Evolutionary conservation across 2,888 invertebrate genomes (phyloP).

Genomic region (Notocelia uddmanniana): DNA sequence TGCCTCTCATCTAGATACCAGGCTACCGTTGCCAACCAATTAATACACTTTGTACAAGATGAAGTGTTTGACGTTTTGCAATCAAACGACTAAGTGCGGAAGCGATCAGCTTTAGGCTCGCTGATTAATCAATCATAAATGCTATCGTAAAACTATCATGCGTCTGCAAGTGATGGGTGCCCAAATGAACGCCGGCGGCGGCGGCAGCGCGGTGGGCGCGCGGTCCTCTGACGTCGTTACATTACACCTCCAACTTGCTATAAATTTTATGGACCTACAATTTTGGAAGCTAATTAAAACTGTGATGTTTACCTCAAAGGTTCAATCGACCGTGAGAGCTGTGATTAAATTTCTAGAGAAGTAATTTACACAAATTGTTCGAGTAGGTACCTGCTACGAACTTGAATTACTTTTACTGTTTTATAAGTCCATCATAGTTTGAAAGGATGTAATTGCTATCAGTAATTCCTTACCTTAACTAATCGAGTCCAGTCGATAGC

Average conservation of each 20-base stretch:
- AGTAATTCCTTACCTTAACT: not conserved
- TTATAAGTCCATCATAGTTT: not conserved
- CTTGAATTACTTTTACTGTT: not conserved
- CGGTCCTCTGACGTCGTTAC: slow-evolving; percentile 59
- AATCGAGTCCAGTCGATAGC: not conserved
- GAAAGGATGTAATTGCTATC: not conserved
- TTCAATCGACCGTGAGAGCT: slow-evolving; percentile 71
- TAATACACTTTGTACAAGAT: slow-evolving; percentile 48
- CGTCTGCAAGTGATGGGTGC: slow-evolving; percentile 55
- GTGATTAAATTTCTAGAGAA: slow-evolving; percentile 71
- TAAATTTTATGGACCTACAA: slow-evolving; percentile 81
- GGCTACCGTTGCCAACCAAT: slow-evolving; percentile 46
- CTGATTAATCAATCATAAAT: slow-evolving; percentile 78
- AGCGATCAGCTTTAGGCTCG: slow-evolving; percentile 71
- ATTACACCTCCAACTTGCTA: slow-evolving; percentile 72
- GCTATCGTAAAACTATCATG: slow-evolving; percentile 67
- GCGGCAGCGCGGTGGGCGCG: slow-evolving; percentile 51
- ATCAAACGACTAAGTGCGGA: slow-evolving; percentile 73
- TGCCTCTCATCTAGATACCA: slow-evolving; percentile 30
- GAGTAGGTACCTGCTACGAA: slow-evolving; percentile 1
- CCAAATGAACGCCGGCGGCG: slow-evolving; percentile 67
- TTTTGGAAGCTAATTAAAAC: slow-evolving; percentile 83
- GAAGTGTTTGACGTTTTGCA: slow-evolving; percentile 60
- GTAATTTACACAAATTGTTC: slow-evolving; percentile 45
- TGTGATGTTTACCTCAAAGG: slow-evolving; percentile 74